Percentiles rank a stretch among this genome's conserved stretches.
Conservation (phyloP, 1,140 invertebrate genomes). For the Procambarus virginalis region DNA sequence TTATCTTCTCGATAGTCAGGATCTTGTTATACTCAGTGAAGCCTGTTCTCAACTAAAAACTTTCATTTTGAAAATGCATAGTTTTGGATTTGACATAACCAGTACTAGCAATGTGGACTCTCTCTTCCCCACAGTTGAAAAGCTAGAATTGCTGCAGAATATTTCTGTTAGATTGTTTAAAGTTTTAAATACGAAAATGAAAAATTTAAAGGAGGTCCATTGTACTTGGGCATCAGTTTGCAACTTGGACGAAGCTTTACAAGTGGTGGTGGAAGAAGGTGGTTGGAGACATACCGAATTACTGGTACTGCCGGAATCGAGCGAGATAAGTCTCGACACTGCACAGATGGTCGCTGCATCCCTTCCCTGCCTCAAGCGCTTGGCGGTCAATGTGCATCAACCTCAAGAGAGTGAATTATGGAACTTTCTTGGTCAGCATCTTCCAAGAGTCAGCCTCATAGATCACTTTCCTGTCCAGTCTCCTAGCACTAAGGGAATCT, state of each 20-base stretch:
- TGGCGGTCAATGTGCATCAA: constrained; percentile 7
- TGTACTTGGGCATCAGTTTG: constrained; percentile 32
- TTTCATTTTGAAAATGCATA: constrained; percentile 45
- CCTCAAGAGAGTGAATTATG: constrained; percentile 8
- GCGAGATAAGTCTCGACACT: background rate
- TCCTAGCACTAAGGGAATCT: constrained; percentile 28
- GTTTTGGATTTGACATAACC: constrained; percentile 52
- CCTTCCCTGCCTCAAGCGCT: constrained; percentile 5
- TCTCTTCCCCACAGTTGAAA: constrained; percentile 49
- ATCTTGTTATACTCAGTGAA: constrained; percentile 26
- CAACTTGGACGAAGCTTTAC: constrained; percentile 44
- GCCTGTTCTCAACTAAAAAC: constrained; percentile 39
- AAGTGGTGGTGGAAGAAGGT: constrained; percentile 20
- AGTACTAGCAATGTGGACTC: background rate
- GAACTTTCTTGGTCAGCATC: background rate
- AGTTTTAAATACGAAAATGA: constrained; percentile 37
- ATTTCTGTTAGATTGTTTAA: constrained; percentile 53
- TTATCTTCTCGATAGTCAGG: constrained; percentile 27
- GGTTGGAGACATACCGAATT: constrained; percentile 38
- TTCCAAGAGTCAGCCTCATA: background rate
- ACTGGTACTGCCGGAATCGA: constrained; percentile 5
- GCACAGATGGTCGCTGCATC: constrained; percentile 24
- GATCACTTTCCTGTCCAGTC: constrained; percentile 2
- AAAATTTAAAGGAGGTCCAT: constrained; percentile 37
- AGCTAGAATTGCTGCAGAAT: constrained; percentile 44